Evolutionary conservation across 2,797 vertebrate species (phyloP).

Genomic region (Pangasius mekongensis): DNA sequence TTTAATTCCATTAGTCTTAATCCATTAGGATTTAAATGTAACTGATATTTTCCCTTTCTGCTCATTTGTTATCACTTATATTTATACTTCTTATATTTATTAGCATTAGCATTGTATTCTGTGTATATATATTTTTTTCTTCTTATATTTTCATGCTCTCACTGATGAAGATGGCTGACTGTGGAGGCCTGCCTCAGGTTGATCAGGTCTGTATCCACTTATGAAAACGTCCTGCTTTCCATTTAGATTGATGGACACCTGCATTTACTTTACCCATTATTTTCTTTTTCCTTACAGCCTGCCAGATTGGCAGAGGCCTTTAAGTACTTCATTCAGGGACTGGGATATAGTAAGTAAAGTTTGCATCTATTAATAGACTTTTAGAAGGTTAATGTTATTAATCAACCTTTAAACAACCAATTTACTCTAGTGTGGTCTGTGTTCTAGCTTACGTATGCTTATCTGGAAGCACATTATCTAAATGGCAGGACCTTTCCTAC

Average conservation of each 20-base stretch:
- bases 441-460: neutral
- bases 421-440: neutral
- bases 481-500: neutral
- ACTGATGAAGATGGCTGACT: conserved; percentile 89
- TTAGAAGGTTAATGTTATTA: neutral
- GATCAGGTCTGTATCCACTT: conserved; percentile 80
- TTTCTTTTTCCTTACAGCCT: conserved; percentile 74
- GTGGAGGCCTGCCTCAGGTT: conserved; percentile 92
- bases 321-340: conserved; percentile 95
- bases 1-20: neutral
- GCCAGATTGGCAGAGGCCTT: conserved; percentile 92
- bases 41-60: neutral
- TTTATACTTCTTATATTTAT: neutral
- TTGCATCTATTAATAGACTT: neutral
- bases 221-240: conserved; percentile 45
- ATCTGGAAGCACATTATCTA: neutral
- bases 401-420: neutral
- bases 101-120: neutral
- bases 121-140: neutral
- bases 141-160: neutral
- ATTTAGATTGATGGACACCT: neutral
- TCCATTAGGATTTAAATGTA: neutral
- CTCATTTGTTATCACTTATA: neutral
- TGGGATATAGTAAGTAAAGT: conserved; percentile 91
- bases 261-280: neutral